These are phyloP conservation scores for Onchidella celtica DNA, from an alignment of 2,888 invertebrate species.

Conservation along the genomic window DNA sequence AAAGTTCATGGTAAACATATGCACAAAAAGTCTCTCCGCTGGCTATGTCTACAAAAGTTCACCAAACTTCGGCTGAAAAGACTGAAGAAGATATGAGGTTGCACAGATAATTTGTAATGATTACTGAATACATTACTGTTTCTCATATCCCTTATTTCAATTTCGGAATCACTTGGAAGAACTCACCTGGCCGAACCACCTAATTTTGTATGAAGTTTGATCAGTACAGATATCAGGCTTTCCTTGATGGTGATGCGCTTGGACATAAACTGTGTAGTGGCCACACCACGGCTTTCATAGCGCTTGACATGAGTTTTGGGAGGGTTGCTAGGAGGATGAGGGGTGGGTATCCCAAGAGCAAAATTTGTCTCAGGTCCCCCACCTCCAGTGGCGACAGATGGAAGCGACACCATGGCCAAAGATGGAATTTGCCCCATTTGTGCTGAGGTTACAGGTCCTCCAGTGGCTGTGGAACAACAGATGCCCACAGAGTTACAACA, in stretches of 20 bases:
- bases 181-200: conserved; percentile 83
- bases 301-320: conserved; percentile 20
- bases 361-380: conserved; percentile 55
- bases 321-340: conserved; percentile 28
- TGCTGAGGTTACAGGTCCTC: conserved; percentile 70
- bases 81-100: too few species aligned
- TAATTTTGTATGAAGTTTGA: conserved; percentile 94
- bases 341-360: conserved; percentile 47
- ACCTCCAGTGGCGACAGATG: conserved; percentile 53
- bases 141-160: too few species aligned
- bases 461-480: conserved; percentile 55
- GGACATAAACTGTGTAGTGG: conserved; percentile 61
- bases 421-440: conserved; percentile 67
- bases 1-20: too few species aligned
- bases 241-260: conserved; percentile 74
- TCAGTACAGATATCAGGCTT: conserved; percentile 92
- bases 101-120: too few species aligned
- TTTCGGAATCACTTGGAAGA: too few species aligned
- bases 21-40: too few species aligned
- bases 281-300: conserved; percentile 67
- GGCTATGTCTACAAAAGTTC: too few species aligned
- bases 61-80: too few species aligned
- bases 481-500: too few species aligned
- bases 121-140: too few species aligned
- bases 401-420: conserved; percentile 58